Percentiles rank a stretch among this genome's conserved stretches.
Conservation (phyloP, 1,140 invertebrate genomes). For the Zaprionus kolodkinae region DNA sequence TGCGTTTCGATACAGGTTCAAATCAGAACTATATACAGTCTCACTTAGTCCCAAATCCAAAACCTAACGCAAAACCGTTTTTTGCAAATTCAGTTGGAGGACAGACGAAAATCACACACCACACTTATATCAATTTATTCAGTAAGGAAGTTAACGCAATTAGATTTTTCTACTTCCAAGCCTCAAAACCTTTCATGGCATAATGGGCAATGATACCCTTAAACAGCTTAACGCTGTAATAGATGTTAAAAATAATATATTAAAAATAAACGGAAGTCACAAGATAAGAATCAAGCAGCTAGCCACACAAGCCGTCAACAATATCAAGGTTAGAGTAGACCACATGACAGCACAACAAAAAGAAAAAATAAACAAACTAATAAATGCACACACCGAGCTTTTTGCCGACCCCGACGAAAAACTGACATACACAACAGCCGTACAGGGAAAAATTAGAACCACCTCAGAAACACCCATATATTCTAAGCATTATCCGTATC, state of each 20-base stretch:
- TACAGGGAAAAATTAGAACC: constrained; percentile 3
- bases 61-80: constrained; percentile 5
- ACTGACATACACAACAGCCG: constrained; percentile 4
- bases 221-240: constrained; percentile 13
- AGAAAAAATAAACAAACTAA: too few species aligned
- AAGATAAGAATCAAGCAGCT: constrained; percentile 9
- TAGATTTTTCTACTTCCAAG: constrained; percentile 1
- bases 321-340: constrained; percentile 1
- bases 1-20: constrained; percentile 12
- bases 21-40: constrained; percentile 16
- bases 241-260: neutral
- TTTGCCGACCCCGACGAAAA: constrained; percentile 7
- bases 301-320: constrained; percentile 4
- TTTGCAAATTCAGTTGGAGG: constrained; percentile 15
- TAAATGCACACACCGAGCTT: too few species aligned
- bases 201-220: constrained; percentile 7
- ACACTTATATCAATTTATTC: neutral
- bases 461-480: neutral
- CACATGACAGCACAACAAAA: neutral
- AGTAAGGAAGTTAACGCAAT: neutral
- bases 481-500: neutral
- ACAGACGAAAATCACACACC: constrained; percentile 16
- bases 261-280: neutral
- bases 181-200: constrained; percentile 1
- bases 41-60: constrained; percentile 3